Evolutionary conservation across 2,888 invertebrate genomes (phyloP).

Genomic region (Erebia aethiops): DNA sequence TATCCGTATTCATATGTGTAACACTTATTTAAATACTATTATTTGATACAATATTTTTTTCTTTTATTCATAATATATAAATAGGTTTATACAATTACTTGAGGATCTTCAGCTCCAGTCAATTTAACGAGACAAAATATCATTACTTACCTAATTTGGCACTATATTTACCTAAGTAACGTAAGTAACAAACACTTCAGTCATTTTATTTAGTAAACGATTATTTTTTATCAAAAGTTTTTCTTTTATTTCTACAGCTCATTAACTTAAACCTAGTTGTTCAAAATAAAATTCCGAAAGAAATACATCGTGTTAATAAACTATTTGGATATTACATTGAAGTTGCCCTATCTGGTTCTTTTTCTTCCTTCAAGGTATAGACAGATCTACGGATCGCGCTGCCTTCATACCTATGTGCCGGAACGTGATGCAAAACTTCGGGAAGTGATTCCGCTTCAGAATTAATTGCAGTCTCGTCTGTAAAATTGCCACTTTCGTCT

Average conservation of each 20-base stretch:
- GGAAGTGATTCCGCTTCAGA: conserved; percentile 75
- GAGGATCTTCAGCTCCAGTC: conserved; percentile 27
- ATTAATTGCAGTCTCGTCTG: conserved; percentile 70
- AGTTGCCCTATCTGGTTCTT: conserved; percentile 59
- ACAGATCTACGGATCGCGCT: conserved; percentile 70
- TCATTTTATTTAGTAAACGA: conserved; percentile 58
- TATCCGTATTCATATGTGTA: conserved; percentile 25
- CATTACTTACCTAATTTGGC: conserved; percentile 36
- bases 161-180: conserved; percentile 54
- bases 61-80: conserved; percentile 22
- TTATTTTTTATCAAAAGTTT: conserved; percentile 40
- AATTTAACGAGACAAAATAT: conserved; percentile 28
- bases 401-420: conserved; percentile 64
- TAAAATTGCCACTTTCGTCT: conserved; percentile 70
- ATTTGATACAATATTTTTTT: conserved; percentile 25
- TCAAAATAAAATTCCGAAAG: conserved; percentile 21
- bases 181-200: conserved; percentile 73
- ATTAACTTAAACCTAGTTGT: conserved; percentile 17
- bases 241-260: conserved; percentile 40
- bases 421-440: conserved; percentile 75
- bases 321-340: conserved; percentile 32
- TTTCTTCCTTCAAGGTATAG: conserved; percentile 68
- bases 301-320: conserved; percentile 10
- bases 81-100: conserved; percentile 30
- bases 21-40: conserved; percentile 21